Base-by-base conservation (phyloP, 2,888 invertebrate genomes). In the Cheilosia vulpina region DNA sequence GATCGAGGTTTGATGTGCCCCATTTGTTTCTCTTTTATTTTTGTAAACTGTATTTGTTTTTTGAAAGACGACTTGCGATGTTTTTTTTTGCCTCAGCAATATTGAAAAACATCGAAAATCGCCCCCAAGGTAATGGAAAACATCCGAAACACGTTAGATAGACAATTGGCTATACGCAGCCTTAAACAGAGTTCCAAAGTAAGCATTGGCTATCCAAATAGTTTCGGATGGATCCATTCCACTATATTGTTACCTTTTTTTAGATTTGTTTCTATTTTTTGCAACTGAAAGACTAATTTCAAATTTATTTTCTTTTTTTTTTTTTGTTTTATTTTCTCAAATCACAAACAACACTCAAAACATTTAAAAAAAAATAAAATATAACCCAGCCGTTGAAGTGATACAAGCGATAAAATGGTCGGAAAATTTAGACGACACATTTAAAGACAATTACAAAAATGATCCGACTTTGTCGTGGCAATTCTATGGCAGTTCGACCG, bases 391-490 rank as follows among this genome's bases (percentile, higher is more conserved):
- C 75, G 94, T 95, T 71, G 96, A 96, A 89, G 97, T 99, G 6
- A 95, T 98, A 82, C 96, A 97, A 92, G 98, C 98, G 43, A 98
- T 99, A 84, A 96, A 96, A 90, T 99, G 99, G 99, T 98, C 99
- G 3, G 96, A 97, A 90, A 96, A 96, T 88, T 93, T 99, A 88
- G 98, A 99, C 92, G 94, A 95, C 71, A 96, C 96, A 88, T 99
- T 99, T 92, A 95, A 95, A 88, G 95, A 96, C 90, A 98, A 98
- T 92, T 96, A 96, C 90, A 95, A 96, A 90, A 94, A 94, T 79
- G 97, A 98, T 92, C 97, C 97, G 17, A 96, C 97, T 4, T 93
- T 98, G 52, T 97, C 97, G 4, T 99, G 99, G 98, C 99, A 99
- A 93, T 99, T 98, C 92, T 99, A 99, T 92, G 99, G 99, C 87